Evolutionary conservation across 2,113 vertebrate species (phyloP).

Genomic region (Chionodraco myersi): DNA sequence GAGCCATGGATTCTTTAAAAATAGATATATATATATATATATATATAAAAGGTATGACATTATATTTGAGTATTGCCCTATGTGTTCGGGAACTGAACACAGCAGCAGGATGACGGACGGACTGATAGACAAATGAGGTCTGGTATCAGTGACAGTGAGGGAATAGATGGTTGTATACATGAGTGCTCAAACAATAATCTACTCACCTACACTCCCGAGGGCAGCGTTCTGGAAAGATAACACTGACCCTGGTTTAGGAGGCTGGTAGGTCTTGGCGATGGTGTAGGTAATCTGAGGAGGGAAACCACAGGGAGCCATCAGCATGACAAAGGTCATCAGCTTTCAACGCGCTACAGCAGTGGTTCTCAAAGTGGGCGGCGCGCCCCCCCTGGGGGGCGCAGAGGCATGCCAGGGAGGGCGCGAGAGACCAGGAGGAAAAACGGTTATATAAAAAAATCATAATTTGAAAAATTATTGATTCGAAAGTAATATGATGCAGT

Average conservation of each 20-base stretch:
- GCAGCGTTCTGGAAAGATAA: constrained; percentile 85
- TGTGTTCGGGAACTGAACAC: background rate
- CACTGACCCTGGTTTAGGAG: constrained; percentile 80
- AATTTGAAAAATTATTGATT: too few relatives aligned
- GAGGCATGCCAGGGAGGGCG: too few relatives aligned
- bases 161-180: background rate
- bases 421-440: too few relatives aligned
- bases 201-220: constrained; percentile 85
- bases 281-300: constrained; percentile 84
- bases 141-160: constrained; percentile 2
- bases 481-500: too few relatives aligned
- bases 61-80: background rate
- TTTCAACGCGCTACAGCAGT: constrained; percentile 34
- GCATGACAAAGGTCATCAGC: constrained; percentile 58
- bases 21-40: too few relatives aligned
- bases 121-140: background rate
- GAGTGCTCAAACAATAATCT: background rate
- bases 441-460: too few relatives aligned
- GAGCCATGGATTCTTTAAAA: too few relatives aligned
- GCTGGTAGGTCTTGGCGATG: constrained; percentile 87
- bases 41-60: too few relatives aligned
- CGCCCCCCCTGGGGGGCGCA: too few relatives aligned
- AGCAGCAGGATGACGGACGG: background rate
- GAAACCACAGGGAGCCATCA: constrained; percentile 53
- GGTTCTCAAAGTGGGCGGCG: too few relatives aligned